Percentiles rank a stretch among this genome's conserved stretches.
These are phyloP conservation scores for Caenorhabditis tropicalis DNA, from an alignment of 1,140 invertebrate genomes.

Conservation along the genomic window DNA sequence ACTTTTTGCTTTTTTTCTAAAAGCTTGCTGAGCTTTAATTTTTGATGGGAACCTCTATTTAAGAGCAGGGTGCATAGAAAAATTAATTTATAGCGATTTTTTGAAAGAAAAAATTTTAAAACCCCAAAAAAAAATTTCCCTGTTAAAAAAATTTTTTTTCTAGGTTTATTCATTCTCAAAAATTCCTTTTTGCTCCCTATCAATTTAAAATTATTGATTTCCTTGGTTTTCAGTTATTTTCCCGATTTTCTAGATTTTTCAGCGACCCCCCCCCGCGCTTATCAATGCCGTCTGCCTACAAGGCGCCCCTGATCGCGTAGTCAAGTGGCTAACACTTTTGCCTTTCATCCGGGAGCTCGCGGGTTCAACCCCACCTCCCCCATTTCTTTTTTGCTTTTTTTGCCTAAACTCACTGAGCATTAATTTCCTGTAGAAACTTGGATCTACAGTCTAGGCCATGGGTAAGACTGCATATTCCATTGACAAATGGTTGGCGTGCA, in stretches of 20 bases:
- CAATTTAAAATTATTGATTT: too few species aligned
- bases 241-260: too few species aligned
- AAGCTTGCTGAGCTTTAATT: slow-evolving; percentile 48
- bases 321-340: background rate
- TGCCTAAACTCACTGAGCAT: slow-evolving; percentile 8
- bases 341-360: background rate
- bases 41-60: slow-evolving; percentile 56
- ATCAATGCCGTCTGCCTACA: too few species aligned
- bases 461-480: slow-evolving; percentile 37
- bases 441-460: slow-evolving; percentile 58
- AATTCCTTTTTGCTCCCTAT: too few species aligned
- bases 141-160: too few species aligned
- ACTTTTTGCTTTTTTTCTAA: background rate
- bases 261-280: too few species aligned
- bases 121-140: too few species aligned
- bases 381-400: slow-evolving; percentile 36
- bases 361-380: background rate
- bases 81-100: too few species aligned
- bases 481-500: slow-evolving; percentile 56
- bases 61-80: too few species aligned
- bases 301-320: too few species aligned
- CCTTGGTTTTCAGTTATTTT: too few species aligned
- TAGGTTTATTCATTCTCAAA: background rate
- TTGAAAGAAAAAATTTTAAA: too few species aligned
- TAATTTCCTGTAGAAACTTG: slow-evolving; percentile 57